phyloP scores from a whole-genome alignment of 2,888 invertebrate species.

The Eupithecia inturbata region DNA sequence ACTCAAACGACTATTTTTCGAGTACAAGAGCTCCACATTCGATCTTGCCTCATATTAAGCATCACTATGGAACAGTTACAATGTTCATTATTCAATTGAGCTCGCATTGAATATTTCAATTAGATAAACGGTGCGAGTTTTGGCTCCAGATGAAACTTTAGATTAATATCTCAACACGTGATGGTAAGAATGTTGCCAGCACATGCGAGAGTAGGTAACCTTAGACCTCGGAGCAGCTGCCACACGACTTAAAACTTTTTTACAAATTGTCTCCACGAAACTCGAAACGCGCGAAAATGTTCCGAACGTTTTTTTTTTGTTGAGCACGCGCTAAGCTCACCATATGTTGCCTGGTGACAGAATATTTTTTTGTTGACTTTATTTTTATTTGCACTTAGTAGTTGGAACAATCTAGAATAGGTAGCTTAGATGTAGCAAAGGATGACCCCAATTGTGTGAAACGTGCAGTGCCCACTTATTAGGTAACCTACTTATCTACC shows the following conservation, averaged over 20 bases:
- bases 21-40: slow-evolving; percentile 22
- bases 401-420: neutral
- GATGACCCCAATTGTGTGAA: neutral
- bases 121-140: slow-evolving; percentile 34
- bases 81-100: slow-evolving; percentile 37
- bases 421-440: neutral
- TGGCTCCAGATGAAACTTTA: slow-evolving; percentile 25
- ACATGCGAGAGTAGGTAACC: slow-evolving; percentile 71
- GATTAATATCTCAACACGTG: slow-evolving; percentile 28
- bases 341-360: slow-evolving; percentile 74
- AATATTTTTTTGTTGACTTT: slow-evolving; percentile 41
- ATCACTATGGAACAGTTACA: slow-evolving; percentile 24
- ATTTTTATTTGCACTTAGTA: slow-evolving; percentile 40
- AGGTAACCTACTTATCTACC: too few species aligned
- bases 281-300: slow-evolving; percentile 74
- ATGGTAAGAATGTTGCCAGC: slow-evolving; percentile 40
- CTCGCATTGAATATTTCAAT: slow-evolving; percentile 33
- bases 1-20: slow-evolving; percentile 25
- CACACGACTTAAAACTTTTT: slow-evolving; percentile 61
- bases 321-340: slow-evolving; percentile 76
- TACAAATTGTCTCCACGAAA: slow-evolving; percentile 70
- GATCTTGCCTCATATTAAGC: slow-evolving; percentile 22
- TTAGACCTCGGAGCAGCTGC: slow-evolving; percentile 75
- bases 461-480: neutral
- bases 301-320: slow-evolving; percentile 57